Evolutionary conservation across 2,797 vertebrate species (phyloP), one percentile per base, ranked within the genome.

Genomic region (Cichlasoma orientale): DNA sequence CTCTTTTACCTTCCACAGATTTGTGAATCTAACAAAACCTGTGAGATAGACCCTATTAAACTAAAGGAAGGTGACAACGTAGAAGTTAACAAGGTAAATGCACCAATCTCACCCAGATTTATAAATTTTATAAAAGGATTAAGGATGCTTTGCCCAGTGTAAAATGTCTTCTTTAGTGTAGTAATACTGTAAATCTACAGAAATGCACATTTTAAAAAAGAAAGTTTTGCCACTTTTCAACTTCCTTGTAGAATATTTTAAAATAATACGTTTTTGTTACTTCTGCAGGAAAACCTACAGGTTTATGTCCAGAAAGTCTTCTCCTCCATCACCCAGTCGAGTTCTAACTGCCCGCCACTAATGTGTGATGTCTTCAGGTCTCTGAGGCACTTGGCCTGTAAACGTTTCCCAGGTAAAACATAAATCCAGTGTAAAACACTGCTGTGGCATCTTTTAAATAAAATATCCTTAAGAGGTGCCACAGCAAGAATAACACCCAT

Each of bases 321-420:
- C 92, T 97, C 93, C 78, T 97, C 97, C 83, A 98, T 99, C 92
- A 96, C 99, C 31, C 95, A 96, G 87, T 99, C 98, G 23, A 97
- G 97, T 86, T 96, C 97, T 89, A 98, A 95, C 93, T 99, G 98
- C 86, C 98, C 98, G 61, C 97, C 98, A n/a, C 93, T 98, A 18
- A 99, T 99, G 98, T 99, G 98, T 91, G 98, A 99, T 56, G 93
- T 99, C 79, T 99, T 99, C 92, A 97, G 97, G 89, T 97, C 97
- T 61, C 93, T 99, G 84, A 96, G 98, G 84, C 97, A 97, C 75
- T 94, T 99, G 92, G 98, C 98, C 88, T 96, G 97, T 81, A 96
- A 96, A 80, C 97, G 96, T 73, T 99, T 99, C 90, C 96, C 97
- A 91, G 97, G 98, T 99, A 96, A 97, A 95, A 58, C 1, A 5